Conservation (phyloP, 2,888 invertebrate species). For the Maniola hyperantus region DNA sequence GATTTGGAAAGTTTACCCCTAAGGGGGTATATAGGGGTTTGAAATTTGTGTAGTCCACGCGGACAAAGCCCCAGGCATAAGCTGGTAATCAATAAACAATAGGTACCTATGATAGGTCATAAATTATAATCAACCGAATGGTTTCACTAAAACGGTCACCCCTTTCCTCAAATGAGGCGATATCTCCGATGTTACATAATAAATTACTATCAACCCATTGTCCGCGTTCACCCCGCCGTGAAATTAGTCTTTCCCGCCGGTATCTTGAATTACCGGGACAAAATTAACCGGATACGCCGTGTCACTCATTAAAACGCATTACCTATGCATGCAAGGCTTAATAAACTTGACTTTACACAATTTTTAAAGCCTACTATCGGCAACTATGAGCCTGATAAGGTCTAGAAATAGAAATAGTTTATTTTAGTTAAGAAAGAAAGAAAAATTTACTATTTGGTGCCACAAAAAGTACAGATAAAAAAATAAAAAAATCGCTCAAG, state of each 20-base stretch:
- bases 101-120: not conserved
- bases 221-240: conserved; percentile 6
- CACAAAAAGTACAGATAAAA: too few relatives aligned
- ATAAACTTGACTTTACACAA: not conserved
- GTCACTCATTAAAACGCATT: conserved; percentile 18
- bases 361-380: not conserved
- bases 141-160: conserved; percentile 12
- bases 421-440: too few relatives aligned
- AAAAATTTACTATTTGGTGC: too few relatives aligned
- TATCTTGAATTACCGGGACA: conserved; percentile 16
- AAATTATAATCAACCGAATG: not conserved
- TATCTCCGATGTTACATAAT: conserved; percentile 18
- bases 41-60: too few relatives aligned
- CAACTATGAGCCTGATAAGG: not conserved
- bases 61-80: too few relatives aligned
- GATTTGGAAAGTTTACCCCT: too few relatives aligned
- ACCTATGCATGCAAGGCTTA: conserved; percentile 8
- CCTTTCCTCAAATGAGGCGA: conserved; percentile 8
- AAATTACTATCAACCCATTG: conserved; percentile 16
- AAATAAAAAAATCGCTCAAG: too few relatives aligned
- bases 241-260: conserved; percentile 17
- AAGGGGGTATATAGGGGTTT: too few relatives aligned
- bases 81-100: too few relatives aligned
- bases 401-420: too few relatives aligned
- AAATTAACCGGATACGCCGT: conserved; percentile 16